Conservation (phyloP, 2,888 invertebrate genomes). For the Neria commutata region DNA sequence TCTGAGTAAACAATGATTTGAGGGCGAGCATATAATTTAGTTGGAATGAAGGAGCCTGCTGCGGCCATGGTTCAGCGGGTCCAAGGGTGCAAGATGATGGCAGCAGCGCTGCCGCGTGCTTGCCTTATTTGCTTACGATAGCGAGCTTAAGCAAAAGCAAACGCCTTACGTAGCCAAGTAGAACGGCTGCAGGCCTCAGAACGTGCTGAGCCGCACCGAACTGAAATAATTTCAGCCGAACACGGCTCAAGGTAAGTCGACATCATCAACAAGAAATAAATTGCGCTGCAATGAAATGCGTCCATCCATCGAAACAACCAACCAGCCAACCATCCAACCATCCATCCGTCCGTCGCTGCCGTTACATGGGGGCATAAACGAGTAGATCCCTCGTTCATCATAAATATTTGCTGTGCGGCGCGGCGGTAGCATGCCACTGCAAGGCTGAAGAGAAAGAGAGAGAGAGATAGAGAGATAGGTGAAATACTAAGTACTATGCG, state of each 20-base stretch:
- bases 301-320: constrained; percentile 8
- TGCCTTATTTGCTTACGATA: not conserved
- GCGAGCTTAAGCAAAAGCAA: not conserved
- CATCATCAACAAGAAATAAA: constrained; percentile 26
- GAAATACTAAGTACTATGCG: too few species aligned
- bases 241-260: not conserved
- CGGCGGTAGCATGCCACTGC: not conserved
- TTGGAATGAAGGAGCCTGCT: constrained; percentile 13
- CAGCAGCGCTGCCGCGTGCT: not conserved
- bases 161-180: not conserved
- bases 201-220: too few species aligned
- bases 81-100: not conserved
- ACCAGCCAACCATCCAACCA: not conserved
- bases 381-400: too few species aligned
- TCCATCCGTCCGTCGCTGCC: too few species aligned
- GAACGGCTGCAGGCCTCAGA: not conserved
- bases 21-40: constrained; percentile 36
- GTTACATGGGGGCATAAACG: too few species aligned
- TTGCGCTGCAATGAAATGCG: constrained; percentile 20
- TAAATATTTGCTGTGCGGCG: too few species aligned
- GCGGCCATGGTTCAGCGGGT: too few species aligned
- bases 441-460: too few species aligned
- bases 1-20: constrained; percentile 38
- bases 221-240: not conserved
- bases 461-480: too few species aligned